Percentiles rank a stretch among this genome's conserved stretches.
Conservation (phyloP, 2,888 invertebrate genomes). For the Willowsia nigromaculata region DNA sequence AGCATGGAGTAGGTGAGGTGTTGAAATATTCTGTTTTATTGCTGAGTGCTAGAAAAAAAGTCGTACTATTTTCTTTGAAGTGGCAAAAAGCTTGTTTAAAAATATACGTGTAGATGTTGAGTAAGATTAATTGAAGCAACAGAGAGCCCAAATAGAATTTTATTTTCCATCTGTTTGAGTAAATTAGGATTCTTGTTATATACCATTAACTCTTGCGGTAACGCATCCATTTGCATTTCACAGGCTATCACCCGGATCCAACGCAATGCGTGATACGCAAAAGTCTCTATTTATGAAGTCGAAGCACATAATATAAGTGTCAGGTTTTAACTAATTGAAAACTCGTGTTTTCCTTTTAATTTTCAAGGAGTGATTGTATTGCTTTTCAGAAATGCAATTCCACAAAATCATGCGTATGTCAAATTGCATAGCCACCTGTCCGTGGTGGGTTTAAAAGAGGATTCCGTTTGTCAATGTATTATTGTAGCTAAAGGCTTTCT, state of each 20-base stretch:
- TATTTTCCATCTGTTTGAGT: background rate
- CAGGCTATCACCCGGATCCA: background rate
- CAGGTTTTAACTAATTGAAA: conserved; percentile 32
- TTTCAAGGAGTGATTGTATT: conserved; percentile 5
- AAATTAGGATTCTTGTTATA: background rate
- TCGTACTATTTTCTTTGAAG: background rate
- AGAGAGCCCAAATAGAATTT: background rate
- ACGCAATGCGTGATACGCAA: background rate
- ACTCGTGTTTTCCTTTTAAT: conserved; percentile 1
- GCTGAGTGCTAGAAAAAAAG: background rate
- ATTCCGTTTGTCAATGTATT: background rate
- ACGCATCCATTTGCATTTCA: background rate
- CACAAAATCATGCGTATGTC: background rate
- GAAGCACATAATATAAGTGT: background rate
- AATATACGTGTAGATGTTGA: background rate
- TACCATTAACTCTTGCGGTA: background rate
- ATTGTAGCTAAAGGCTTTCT: background rate
- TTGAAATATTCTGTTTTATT: conserved; percentile 35
- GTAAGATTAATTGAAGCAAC: conserved; percentile 13
- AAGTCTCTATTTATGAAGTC: background rate
- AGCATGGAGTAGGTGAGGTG: conserved; percentile 32
- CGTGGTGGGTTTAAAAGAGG: background rate
- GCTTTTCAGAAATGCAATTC: background rate
- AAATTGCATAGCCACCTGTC: conserved; percentile 16
- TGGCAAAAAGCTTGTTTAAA: conserved; percentile 33